phyloP scores from a whole-genome alignment of 1,140 invertebrate species.

The Schlechtendalia chinensis region DNA sequence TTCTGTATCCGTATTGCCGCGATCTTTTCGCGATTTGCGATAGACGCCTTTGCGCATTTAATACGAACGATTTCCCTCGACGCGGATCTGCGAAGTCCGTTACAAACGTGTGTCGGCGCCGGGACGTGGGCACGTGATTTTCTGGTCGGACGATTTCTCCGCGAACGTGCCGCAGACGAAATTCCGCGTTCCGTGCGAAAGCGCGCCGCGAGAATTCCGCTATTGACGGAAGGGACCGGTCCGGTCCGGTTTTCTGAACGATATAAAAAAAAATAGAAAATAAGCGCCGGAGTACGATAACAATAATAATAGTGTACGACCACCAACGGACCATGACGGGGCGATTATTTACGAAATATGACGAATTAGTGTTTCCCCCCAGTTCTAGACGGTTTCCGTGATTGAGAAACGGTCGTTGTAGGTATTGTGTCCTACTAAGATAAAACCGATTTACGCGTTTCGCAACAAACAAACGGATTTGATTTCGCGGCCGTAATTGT shows the following conservation, averaged over 20 bases:
- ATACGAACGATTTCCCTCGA: no score
- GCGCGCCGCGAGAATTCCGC: no score
- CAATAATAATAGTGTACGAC: no score
- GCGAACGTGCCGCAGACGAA: neutral
- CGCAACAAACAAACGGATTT: neutral
- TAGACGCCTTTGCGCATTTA: no score
- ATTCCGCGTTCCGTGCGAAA: neutral
- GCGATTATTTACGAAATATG: conserved; percentile 16
- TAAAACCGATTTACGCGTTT: neutral
- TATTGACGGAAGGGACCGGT: no score
- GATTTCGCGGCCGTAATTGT: neutral
- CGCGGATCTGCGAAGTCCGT: neutral
- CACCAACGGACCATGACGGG: neutral
- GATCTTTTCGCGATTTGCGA: no score
- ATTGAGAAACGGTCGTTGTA: neutral
- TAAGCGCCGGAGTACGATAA: no score
- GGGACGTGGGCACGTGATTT: neutral
- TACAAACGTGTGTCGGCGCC: conserved; percentile 18
- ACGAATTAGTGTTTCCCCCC: conserved; percentile 1
- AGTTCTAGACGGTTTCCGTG: neutral
- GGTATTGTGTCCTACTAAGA: neutral
- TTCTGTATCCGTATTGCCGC: no score
- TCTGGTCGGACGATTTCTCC: neutral
- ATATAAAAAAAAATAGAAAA: neutral
- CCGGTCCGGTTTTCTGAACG: no score